A percentile compares a stretch with the other conserved stretches of the same genome.
Evolutionary conservation across 2,888 invertebrate species (phyloP).

Genomic region (Drosophila recens): DNA sequence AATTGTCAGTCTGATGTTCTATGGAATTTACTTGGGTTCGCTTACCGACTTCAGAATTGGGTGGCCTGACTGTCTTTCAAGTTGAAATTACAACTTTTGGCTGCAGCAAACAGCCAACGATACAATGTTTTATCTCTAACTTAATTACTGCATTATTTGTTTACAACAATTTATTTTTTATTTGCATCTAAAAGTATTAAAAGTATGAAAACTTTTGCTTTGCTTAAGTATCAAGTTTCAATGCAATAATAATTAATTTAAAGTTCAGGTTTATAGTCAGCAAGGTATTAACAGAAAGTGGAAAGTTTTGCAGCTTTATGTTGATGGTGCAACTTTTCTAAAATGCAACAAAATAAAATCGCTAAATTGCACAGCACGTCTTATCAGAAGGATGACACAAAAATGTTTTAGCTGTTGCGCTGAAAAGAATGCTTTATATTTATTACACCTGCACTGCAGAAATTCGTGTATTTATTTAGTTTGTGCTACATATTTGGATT

Average conservation of each 20-base stretch:
- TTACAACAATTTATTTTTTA: constrained; percentile 1
- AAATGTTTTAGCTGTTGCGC: neutral
- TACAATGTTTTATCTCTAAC: neutral
- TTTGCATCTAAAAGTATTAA: neutral
- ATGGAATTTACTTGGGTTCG: constrained; percentile 6
- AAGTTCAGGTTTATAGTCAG: neutral
- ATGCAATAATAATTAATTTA: neutral
- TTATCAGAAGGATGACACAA: neutral
- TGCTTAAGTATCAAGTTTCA: neutral
- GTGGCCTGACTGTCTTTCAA: constrained; percentile 3
- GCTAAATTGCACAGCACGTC: neutral
- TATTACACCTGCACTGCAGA: neutral
- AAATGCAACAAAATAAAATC: neutral
- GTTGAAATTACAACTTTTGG: constrained; percentile 33
- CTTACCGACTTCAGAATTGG: constrained; percentile 11
- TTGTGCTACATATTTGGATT: too few relatives aligned
- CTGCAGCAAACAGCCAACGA: constrained; percentile 4
- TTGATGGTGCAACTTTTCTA: neutral
- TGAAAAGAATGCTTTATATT: neutral
- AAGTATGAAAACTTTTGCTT: neutral
- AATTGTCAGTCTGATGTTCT: constrained; percentile 14
- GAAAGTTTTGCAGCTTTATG: neutral
- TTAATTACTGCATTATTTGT: constrained; percentile 7
- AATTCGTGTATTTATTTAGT: neutral
- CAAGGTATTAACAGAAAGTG: neutral